Base-by-base conservation (phyloP, 2,888 invertebrate genomes). In the Merodon equestris region DNA sequence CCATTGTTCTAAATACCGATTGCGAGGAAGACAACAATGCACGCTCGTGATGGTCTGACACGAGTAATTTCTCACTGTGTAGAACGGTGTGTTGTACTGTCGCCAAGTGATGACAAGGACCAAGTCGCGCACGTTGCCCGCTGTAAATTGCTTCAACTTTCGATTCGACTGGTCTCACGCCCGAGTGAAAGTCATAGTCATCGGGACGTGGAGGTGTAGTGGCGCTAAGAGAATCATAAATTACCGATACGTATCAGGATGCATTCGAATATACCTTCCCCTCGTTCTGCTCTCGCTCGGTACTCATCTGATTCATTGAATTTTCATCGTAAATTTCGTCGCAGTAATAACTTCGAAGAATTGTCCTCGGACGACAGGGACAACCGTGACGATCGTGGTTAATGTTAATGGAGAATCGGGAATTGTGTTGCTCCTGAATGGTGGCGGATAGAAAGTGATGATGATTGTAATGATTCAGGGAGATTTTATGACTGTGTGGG, bases 201-300 rank as follows among this genome's bases (percentile, higher is more conserved):
- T 7, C 53, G 67, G 48, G 67, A 72, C 72, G 56, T 66, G 47
- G 57, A 72, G 56, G 67, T 77, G 72, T 42, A 76, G 74, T 79
- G 79, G 79, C 79, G 79, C 74, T 79, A 74, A 66, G 68, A 64
- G 74, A 79, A 66, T 66, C 68, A 74, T 79, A 79, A 79, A 79
- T 79, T 47, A 79, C 79, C 68, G 60, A 73, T 74, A 70, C 64
- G 51, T 50, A 79, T 74, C 79, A 64, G 36, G 73, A 63, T 63
- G 60, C 44, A 64, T 79, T 73, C 48, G 58, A 68, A 73, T 73
- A 50, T 72, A 18, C 57, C 34, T 60, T 51, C 38, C 60, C 73
- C 60, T 27, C 27, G 14, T 44, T 10, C 18, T 45, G 34, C 42
- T 18, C 38, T 67, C 54, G 42, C 61, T 50, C 38, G 38, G 5